Evolutionary conservation across 2,797 vertebrate species (phyloP).

Genomic region (Rhabdomys pumilio): DNA sequence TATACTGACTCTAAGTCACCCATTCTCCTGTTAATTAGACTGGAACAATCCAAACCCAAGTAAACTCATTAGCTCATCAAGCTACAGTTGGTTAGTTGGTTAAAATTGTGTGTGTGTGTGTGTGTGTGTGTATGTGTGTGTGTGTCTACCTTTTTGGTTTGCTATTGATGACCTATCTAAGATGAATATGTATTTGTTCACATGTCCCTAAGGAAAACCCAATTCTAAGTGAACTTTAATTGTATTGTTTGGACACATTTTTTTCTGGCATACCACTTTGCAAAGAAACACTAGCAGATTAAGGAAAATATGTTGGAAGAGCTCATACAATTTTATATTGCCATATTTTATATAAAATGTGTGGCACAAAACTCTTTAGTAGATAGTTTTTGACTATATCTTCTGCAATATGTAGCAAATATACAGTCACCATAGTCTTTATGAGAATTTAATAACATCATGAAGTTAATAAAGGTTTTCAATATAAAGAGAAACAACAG

Average conservation of each 20-base stretch:
- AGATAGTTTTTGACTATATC: conserved; percentile 12
- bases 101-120: background rate
- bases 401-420: conserved; percentile 12
- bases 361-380: conserved; percentile 36
- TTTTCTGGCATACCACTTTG: conserved; percentile 26
- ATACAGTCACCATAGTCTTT: background rate
- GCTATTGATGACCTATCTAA: background rate
- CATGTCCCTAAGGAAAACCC: background rate
- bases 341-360: conserved; percentile 58
- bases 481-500: conserved; percentile 23
- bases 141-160: background rate
- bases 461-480: background rate
- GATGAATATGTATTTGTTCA: background rate
- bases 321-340: conserved; percentile 31
- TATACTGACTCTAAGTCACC: background rate
- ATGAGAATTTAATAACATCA: conserved; percentile 61
- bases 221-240: background rate
- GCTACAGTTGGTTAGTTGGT: background rate
- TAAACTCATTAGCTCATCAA: background rate
- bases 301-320: background rate
- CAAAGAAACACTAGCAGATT: conserved; percentile 43
- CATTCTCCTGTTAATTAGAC: background rate
- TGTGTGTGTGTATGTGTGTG: too few relatives aligned
- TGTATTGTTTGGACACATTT: conserved; percentile 11
- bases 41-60: background rate